Conservation (phyloP, 1,140 invertebrate species). For the Chymomyza costata region DNA sequence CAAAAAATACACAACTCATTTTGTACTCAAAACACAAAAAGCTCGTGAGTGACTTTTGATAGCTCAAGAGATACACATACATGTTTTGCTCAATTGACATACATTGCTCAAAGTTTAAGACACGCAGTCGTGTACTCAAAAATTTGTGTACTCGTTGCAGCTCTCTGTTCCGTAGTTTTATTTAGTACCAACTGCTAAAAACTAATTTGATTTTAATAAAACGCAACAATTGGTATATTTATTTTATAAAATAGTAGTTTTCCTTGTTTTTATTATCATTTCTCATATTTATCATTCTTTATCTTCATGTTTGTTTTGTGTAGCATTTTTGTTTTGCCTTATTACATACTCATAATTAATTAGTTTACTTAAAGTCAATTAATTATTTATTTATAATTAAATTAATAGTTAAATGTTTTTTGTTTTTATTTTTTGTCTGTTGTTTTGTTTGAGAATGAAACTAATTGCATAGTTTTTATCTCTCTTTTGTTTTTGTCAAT, state of each 20-base stretch:
- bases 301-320: conserved; percentile 30
- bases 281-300: conserved; percentile 58
- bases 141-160: too few species aligned
- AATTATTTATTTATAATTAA: conserved; percentile 63
- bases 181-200: too few species aligned
- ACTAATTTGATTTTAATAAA: too few species aligned
- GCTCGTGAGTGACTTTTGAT: too few species aligned
- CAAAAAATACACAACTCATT: too few species aligned
- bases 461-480: conserved; percentile 48
- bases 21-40: too few species aligned
- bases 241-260: conserved; percentile 74
- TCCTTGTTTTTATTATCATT: conserved; percentile 65
- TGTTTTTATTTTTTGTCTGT: conserved; percentile 54
- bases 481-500: conserved; percentile 42
- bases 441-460: conserved; percentile 43
- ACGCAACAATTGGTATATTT: too few species aligned
- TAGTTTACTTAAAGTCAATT: conserved; percentile 67
- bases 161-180: too few species aligned
- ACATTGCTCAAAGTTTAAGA: too few species aligned
- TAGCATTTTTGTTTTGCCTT: conserved; percentile 45
- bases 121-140: too few species aligned
- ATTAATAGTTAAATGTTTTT: conserved; percentile 73
- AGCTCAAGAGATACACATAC: too few species aligned
- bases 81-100: too few species aligned
- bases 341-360: conserved; percentile 51